Evolutionary conservation across 2,113 vertebrate species (phyloP), one percentile per base, ranked within the genome.

Genomic region (Lichenostomus cassidix): DNA sequence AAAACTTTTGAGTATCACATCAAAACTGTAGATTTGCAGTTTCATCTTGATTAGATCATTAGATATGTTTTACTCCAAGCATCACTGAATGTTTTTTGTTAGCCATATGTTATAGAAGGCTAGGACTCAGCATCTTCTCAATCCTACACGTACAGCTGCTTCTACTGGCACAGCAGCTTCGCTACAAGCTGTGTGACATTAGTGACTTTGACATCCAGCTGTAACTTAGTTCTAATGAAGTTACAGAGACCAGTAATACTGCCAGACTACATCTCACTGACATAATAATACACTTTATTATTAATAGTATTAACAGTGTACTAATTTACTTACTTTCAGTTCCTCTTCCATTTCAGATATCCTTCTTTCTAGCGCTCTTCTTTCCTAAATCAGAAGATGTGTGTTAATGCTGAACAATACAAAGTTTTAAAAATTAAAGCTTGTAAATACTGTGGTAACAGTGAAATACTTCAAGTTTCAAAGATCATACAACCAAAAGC

Each of bases 311-410:
- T 22, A 55, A 24, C 1, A 19, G 5, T 42, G 22, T 31, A 39
- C 33, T 52, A 63, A n/a, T 90, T 85, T 55, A 97, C 98, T 98
- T 98, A 99, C 99, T 99, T 99, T 99, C 81, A 99, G 99, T 97
- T 99, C 99, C 97, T 99, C 99, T 98, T 99, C 99, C 99, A 99
- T 99, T 98, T 99, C 99, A 99, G 99, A 99, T 97, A 99, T 99
- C 98, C 99, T 99, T 99, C 99, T 99, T 99, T 99, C 99, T 98
- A 99, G 98, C 83, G 99, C 99, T 98, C 99, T 99, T 99, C 98
- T 99, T 99, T 99, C 99, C 99, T 99, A 98, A 74, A 96, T 80
- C 75, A 96, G 94, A 90, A 78, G 35, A 93, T 9, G 39, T 33
- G 44, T 63, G 93, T 98, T 98, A 98, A 90, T 62, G 42, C 76